Base-by-base conservation (phyloP, 64 coral and sea anemone genomes). In the Pachyseris speciosa region DNA sequence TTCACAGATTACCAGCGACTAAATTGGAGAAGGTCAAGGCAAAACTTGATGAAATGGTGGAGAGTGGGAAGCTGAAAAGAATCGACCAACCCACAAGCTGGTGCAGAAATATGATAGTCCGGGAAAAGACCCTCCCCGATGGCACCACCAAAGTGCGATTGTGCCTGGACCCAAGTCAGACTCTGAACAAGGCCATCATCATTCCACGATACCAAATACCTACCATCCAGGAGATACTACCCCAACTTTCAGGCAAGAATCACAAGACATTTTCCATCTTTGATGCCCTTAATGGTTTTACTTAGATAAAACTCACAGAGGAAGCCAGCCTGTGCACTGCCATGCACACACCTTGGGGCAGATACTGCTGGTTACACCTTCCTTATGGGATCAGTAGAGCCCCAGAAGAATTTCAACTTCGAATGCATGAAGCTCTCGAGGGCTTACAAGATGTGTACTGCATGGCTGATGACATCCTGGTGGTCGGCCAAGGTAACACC, bases 181-280 rank as follows among this genome's bases (percentile, higher is more conserved):
- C 65, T 17, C 42, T 86, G 7, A 86, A 86, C 66, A 86, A 86
- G 53, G 84, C 84, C 42, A 72, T 86, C 36, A 44, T 86, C n/a
- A 71, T 72, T 47, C 61, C 83, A 39, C 37, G n/a, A n/a, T n/a
- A n/a, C n/a, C n/a, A n/a, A 37, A 63, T 69, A 85, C 48, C 83
- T 69, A 72, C 65, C 84, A 72, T 72, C 55, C 43, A 72, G 25
- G 66, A 86, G 32, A 86, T 72, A 86, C 45, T 58, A 38, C 84
- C 84, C 22, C 1, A 65, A 50, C 65, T 69, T 12, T 86, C 84
- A 33, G 64, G 84, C 43, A 69, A 86, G 60, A n/a, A n/a, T n/a
- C n/a, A n/a, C n/a, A n/a, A n/a, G n/a, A n/a, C n/a, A n/a, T n/a
- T n/a, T n/a, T n/a, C n/a, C n/a, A n/a, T n/a, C n/a, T n/a, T n/a